phyloP scores from a whole-genome alignment of 2,797 vertebrate genomes.

The Ptychadena robeensis region DNA sequence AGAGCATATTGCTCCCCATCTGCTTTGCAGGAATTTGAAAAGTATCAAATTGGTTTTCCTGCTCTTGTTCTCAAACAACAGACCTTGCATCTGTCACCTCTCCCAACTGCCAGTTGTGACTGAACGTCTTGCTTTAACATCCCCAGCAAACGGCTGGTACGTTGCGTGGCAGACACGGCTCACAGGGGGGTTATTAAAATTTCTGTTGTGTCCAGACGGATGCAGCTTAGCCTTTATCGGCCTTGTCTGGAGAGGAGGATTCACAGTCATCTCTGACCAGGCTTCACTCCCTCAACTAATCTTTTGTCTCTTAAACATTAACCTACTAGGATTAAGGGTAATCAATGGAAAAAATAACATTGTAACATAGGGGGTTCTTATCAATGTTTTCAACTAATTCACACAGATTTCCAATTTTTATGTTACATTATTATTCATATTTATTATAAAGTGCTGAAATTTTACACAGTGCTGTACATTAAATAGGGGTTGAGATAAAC shows the following conservation, averaged over 20 bases:
- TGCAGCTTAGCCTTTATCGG: conserved; percentile 11
- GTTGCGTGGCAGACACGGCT: conserved; percentile 32
- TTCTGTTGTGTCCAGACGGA: conserved; percentile 43
- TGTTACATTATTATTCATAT: no score
- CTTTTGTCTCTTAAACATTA: conserved; percentile 26
- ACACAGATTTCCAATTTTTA: no score
- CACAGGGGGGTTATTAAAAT: conserved; percentile 49
- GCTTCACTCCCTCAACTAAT: conserved; percentile 16
- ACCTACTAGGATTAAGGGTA: background rate
- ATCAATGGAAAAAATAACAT: background rate
- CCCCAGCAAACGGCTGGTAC: conserved; percentile 62
- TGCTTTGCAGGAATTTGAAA: conserved; percentile 62
- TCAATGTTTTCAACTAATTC: background rate
- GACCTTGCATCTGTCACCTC: conserved; percentile 50
- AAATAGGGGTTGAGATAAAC: no score
- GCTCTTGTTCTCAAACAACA: conserved; percentile 65
- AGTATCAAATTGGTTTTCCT: conserved; percentile 64
- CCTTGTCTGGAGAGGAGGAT: conserved; percentile 24
- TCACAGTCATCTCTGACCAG: conserved; percentile 28
- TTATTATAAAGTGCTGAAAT: no score
- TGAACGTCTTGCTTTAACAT: conserved; percentile 64
- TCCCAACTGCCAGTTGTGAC: conserved; percentile 54
- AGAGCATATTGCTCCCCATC: conserved; percentile 62
- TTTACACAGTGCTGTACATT: no score
- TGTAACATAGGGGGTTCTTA: background rate